Conservation (phyloP, 2,888 invertebrate species). For the Dasypogon diadema region DNA sequence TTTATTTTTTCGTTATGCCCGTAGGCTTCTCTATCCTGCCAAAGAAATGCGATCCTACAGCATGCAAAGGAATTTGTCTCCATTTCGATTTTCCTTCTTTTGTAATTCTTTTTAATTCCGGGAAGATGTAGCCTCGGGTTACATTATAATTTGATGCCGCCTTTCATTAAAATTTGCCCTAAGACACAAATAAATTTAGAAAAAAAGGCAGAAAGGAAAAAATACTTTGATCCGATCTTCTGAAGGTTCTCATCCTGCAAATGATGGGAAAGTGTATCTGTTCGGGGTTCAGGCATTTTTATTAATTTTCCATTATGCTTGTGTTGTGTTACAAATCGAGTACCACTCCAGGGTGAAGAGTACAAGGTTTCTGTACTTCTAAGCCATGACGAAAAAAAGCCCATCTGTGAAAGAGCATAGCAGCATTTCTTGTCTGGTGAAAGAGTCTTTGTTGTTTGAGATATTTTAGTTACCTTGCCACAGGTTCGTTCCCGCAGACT, state of each 20-base stretch:
- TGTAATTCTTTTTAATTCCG: background rate
- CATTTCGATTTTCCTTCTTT: slow-evolving; percentile 18
- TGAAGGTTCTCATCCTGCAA: background rate
- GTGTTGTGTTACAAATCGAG: too few species aligned
- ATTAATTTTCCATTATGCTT: too few species aligned
- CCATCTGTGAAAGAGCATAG: too few species aligned
- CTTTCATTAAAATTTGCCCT: slow-evolving; percentile 42
- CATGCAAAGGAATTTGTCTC: slow-evolving; percentile 27
- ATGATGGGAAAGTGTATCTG: background rate
- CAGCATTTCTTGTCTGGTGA: too few species aligned
- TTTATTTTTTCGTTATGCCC: slow-evolving; percentile 11
- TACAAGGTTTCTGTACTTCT: too few species aligned
- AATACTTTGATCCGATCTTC: slow-evolving; percentile 24
- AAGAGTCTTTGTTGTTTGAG: too few species aligned
- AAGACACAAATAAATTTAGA: slow-evolving; percentile 1
- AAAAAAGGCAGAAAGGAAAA: background rate
- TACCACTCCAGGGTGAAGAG: too few species aligned
- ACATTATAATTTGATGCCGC: slow-evolving; percentile 39
- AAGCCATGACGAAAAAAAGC: too few species aligned
- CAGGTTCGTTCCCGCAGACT: too few species aligned
- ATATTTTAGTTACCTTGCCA: too few species aligned
- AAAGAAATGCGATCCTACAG: slow-evolving; percentile 28
- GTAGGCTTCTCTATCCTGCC: slow-evolving; percentile 15
- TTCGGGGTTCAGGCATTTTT: too few species aligned
- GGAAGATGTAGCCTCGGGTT: slow-evolving; percentile 15